Base-by-base conservation (phyloP, 1,140 invertebrate species). In the Potamilus streckersoni region DNA sequence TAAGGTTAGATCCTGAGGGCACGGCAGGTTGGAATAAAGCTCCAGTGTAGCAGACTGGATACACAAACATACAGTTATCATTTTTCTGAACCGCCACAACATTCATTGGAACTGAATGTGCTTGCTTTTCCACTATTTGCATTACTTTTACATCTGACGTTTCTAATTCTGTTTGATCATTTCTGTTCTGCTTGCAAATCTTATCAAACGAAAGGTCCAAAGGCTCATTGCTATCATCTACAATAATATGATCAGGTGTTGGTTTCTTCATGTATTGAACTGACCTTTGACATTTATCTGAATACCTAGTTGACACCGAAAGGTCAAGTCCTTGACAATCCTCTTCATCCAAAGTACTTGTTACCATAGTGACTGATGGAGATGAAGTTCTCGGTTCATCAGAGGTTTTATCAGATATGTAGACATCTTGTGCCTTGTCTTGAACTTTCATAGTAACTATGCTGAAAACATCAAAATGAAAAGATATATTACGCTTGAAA, bases 241-340 rank as follows among this genome's bases (percentile, higher is more conserved):
- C 38, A 55, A 55, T 55, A 3, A 56, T 4, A 19, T n/a, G 15
- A 4, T 49, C 65, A 55, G 16, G 19, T 17, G 49, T 31, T 5
- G 31, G 57, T 67, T 67, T 67, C 27, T 38, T 49, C 19, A 67
- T 56, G 31, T 67, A 38, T 49, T 49, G 38, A 11, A 11, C 38
- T 49, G 38, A 49, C 38, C 6, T 49, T 49, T 49, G 38, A 49
- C 38, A 6, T 49, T 49, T 49, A 49, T 49, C 38, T 49, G 38
- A 49, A 49, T 49, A 49, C 31, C 73, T 55, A 6, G 73, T 69
- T 23, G 67, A 60, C 2, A 69, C 67, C 13, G 73, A 70, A 20
- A 75, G 68, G 38, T 75, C 73, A 20, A 75, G 59, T 27, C 73
- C 73, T 38, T 75, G 73, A 20, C 65, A 75, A n/a, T 75, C 61